Percentiles rank a stretch among this genome's conserved stretches.
phyloP scores from a whole-genome alignment of 2,888 invertebrate genomes.

The Omphaloscelis lunosa region DNA sequence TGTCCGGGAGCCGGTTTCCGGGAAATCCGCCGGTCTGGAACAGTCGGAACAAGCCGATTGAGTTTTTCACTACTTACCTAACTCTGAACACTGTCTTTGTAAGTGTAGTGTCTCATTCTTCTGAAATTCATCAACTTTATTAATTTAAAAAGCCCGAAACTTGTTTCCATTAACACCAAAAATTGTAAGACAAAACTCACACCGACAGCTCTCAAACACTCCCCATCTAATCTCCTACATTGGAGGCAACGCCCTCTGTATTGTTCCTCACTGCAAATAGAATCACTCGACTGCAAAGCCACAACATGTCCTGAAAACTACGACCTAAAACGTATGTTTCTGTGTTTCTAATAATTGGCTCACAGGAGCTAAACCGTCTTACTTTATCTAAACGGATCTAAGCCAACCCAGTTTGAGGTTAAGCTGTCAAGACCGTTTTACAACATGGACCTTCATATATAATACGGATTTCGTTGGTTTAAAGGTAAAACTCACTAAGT shows the following conservation, averaged over 20 bases:
- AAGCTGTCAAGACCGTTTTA: constrained; percentile 54
- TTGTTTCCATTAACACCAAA: background rate
- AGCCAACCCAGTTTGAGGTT: constrained; percentile 45
- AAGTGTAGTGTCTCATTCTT: background rate
- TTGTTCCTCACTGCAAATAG: constrained; percentile 41
- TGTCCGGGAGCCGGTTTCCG: no score
- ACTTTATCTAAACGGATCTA: constrained; percentile 52
- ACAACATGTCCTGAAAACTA: constrained; percentile 36
- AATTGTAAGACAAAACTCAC: constrained; percentile 1
- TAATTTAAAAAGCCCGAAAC: constrained; percentile 3
- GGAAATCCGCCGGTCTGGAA: no score
- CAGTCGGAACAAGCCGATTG: no score
- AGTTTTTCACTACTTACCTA: background rate
- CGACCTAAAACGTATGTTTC: constrained; percentile 45
- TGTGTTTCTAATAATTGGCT: constrained; percentile 36
- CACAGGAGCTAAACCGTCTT: constrained; percentile 32
- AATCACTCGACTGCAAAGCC: constrained; percentile 40
- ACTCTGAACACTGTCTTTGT: background rate
- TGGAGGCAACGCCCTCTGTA: constrained; percentile 36
- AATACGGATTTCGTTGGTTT: no score
- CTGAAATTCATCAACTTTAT: background rate
- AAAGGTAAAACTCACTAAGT: no score
- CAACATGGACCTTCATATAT: constrained; percentile 41
- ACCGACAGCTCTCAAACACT: constrained; percentile 6
- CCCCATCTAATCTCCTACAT: constrained; percentile 21